Evolutionary conservation across 2,797 vertebrate species (phyloP).

Genomic region (Lutjanus campechanus): DNA sequence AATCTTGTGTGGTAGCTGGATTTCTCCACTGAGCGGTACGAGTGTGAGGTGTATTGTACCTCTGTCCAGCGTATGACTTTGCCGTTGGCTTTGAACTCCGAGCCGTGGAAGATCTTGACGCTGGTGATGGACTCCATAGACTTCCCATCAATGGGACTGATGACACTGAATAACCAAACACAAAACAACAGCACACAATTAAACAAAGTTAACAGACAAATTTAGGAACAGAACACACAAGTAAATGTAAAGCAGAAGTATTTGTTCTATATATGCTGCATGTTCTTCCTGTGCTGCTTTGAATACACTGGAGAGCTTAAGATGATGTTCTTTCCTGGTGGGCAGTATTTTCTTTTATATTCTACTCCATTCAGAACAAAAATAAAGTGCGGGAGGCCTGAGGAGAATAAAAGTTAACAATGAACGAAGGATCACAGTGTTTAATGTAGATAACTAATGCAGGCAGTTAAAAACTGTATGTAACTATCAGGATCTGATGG

Average conservation of each 20-base stretch:
- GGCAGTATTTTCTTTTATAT: no score
- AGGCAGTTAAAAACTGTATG: neutral
- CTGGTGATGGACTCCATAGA: constrained; percentile 97
- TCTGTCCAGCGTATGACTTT: constrained; percentile 99
- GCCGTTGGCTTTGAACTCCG: constrained; percentile 97
- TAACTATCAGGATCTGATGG: neutral
- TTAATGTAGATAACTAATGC: no score
- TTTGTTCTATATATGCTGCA: neutral
- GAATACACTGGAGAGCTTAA: neutral
- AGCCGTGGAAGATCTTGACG: constrained; percentile 98
- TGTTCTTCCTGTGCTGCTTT: neutral
- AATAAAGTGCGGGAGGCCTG: no score
- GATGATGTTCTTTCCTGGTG: neutral
- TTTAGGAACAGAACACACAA: neutral
- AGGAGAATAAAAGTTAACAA: no score
- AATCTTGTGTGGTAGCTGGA: neutral
- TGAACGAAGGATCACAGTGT: neutral
- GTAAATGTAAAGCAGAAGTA: neutral
- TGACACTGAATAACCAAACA: constrained; percentile 84
- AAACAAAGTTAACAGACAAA: neutral
- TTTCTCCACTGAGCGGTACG: neutral
- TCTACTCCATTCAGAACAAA: neutral
- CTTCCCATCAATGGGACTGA: constrained; percentile 97
- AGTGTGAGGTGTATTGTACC: constrained; percentile 75
- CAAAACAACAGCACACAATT: neutral